Evolutionary conservation across 2,797 vertebrate genomes (phyloP), one percentile per base, ranked within the genome.

Genomic region (Ctenopoma multispine): DNA sequence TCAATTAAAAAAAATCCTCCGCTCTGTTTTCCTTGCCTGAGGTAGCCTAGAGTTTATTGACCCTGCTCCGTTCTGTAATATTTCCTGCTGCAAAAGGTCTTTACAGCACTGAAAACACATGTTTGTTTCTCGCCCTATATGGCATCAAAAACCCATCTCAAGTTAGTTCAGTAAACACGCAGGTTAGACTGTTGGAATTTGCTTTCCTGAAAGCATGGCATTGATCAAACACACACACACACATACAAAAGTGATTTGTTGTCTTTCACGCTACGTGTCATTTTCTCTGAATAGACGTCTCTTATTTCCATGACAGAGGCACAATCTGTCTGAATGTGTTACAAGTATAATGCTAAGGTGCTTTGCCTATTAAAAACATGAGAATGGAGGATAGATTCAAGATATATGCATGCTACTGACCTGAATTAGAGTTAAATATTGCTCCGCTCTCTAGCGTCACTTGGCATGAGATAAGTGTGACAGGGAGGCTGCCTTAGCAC

Each of bases 361-460:
- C 53, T 83, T 63, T 82, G 31, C 47, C 72, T 60, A 54, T 69
- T 14, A 29, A 47, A 56, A 53, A 57, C 14, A 21, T 23, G 24
- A 41, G 36, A 79, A 54, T 44, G 63, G 47, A 44, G 53, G 47
- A 59, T 48, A 38, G 70, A 75, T 66, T 70, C 43, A 54, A 77
- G 82, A 84, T 84, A 67, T 76, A 85, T 83, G 68, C 23, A 81
- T 14, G 24, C 54, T 41, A 43, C 74, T 82, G 85, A 83, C 83
- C 84, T 87, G 79, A 86, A 88, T 90, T 83, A 85, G 63, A 75
- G 75, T 89, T 89, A 90, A 89, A 88, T 89, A 90, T 90, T 69
- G 69, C 87, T 58, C 65, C 2, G 51, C 72, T 83, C 68, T 84
- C 68, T 82, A 23, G 82, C 70, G 63, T 84, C 87, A 90, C 86